These are phyloP conservation scores for Aldrovandia affinis DNA, from an alignment of 2,797 vertebrate species.

Conservation along the genomic window DNA sequence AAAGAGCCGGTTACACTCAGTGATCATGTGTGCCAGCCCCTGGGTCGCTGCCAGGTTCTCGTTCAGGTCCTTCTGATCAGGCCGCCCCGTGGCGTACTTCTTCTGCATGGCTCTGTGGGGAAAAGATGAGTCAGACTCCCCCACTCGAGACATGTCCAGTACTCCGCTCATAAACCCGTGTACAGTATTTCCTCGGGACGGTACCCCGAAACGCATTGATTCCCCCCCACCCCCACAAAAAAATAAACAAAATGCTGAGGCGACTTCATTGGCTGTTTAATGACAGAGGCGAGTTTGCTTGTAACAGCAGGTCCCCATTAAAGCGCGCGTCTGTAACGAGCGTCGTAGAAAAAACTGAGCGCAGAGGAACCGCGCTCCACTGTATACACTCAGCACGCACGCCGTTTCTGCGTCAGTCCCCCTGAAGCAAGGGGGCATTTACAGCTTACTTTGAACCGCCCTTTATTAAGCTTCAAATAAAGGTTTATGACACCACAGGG, in stretches of 20 bases:
- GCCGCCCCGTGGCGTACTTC: conserved; percentile 93
- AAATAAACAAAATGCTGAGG: neutral
- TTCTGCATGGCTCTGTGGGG: conserved; percentile 89
- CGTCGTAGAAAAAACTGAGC: conserved; percentile 22
- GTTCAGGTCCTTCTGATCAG: conserved; percentile 97
- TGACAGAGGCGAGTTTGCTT: conserved; percentile 64
- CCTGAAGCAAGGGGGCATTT: neutral
- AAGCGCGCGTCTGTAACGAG: conserved; percentile 53
- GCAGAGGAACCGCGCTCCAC: neutral
- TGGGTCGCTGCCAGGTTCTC: conserved; percentile 96
- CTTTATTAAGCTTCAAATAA: neutral
- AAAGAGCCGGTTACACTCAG: conserved; percentile 92
- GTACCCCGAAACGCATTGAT: conserved; percentile 10
- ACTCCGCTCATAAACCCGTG: neutral
- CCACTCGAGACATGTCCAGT: neutral
- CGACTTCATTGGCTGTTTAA: conserved; percentile 55
- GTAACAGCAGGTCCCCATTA: conserved; percentile 65
- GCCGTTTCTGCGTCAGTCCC: neutral
- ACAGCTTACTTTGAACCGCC: neutral
- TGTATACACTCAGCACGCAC: neutral
- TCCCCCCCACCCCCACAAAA: conserved; percentile 36
- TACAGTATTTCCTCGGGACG: neutral
- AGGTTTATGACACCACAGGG: neutral
- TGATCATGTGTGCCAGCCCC: conserved; percentile 97
- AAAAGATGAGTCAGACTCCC: conserved; percentile 19